These are phyloP conservation scores for Pyrrhosoma nymphula DNA, from an alignment of 2,888 invertebrate species.

Conservation along the genomic window DNA sequence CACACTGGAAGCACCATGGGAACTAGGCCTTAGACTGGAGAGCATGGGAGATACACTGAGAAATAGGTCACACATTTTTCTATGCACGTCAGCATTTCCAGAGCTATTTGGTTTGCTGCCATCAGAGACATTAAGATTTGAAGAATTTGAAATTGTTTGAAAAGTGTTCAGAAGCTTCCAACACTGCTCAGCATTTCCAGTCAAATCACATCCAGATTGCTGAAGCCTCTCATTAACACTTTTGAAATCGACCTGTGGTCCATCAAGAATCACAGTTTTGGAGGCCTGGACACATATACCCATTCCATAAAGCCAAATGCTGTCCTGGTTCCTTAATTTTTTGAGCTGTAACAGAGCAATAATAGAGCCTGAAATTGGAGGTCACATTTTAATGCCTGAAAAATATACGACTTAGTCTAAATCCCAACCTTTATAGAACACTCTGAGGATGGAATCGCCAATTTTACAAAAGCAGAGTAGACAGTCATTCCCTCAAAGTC, in stretches of 20 bases:
- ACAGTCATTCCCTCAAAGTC: constrained; percentile 76
- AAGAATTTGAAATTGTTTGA: neutral
- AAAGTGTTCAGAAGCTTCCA: constrained; percentile 9
- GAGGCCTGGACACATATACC: neutral
- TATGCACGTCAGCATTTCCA: neutral
- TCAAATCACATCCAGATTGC: constrained; percentile 27
- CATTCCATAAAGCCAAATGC: constrained; percentile 53
- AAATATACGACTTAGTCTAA: neutral
- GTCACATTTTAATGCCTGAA: neutral
- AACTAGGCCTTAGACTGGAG: neutral
- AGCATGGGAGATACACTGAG: constrained; percentile 12
- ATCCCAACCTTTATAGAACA: constrained; percentile 58
- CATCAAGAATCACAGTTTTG: neutral
- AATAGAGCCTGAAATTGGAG: neutral
- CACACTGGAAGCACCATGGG: neutral
- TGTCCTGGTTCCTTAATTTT: constrained; percentile 37
- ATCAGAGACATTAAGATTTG: neutral
- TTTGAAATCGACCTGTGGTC: neutral
- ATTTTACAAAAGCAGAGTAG: constrained; percentile 75
- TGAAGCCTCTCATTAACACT: constrained; percentile 47
- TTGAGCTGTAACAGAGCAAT: constrained; percentile 12
- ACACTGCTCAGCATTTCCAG: constrained; percentile 33
- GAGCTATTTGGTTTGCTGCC: neutral
- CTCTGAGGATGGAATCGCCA: constrained; percentile 74
- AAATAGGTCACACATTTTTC: constrained; percentile 44